Evolutionary conservation across 2,113 vertebrate species (phyloP), one percentile per base, ranked within the genome.

Genomic region (Cyrtonyx montezumae): DNA sequence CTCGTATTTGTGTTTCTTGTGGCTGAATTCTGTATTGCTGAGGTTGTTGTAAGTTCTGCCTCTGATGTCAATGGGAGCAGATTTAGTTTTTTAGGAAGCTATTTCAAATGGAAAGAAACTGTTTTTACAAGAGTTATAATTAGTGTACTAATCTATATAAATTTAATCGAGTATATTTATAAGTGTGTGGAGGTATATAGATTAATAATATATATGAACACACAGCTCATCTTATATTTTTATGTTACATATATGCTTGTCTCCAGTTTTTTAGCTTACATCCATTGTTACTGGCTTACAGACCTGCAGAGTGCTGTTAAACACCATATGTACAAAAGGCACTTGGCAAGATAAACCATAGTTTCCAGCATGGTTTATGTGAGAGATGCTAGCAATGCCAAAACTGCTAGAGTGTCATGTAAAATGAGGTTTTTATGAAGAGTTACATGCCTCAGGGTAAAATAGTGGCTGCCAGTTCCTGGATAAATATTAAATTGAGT

Each of bases 331-430:
- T 28, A 89, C 68, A 68, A 82, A 85, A 91, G 79, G 34, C 84
- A 82, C 87, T 96, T 95, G 94, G 89, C 91, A 95, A 76, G 49
- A 79, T 87, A 91, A 93, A 84, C 84, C 59, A 4, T 9, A 51
- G 65, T 93, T 93, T 96, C 92, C 51, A 71, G 37, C 42, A 17
- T 80, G 75, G 91, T 94, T 94, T 94, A 28, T 95, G 40, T 71
- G 63, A 91, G 70, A 69, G 81, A 68, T 94, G 59, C 76, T 94
- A 84, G 87, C 93, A 83, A 89, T 94, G 94, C 92, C 95, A 87
- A 94, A 96, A 91, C 67, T 94, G 46, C 79, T 85, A 65, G 71
- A 89, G 20, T 78, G 46, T 70, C 87, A 84, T 89, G 48, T 94
- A 87, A 96, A 96, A 93, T 80, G 32, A 85, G 67, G 16, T 82